phyloP scores from a whole-genome alignment of 2,888 invertebrate species.

The Hanleya hanleyi region DNA sequence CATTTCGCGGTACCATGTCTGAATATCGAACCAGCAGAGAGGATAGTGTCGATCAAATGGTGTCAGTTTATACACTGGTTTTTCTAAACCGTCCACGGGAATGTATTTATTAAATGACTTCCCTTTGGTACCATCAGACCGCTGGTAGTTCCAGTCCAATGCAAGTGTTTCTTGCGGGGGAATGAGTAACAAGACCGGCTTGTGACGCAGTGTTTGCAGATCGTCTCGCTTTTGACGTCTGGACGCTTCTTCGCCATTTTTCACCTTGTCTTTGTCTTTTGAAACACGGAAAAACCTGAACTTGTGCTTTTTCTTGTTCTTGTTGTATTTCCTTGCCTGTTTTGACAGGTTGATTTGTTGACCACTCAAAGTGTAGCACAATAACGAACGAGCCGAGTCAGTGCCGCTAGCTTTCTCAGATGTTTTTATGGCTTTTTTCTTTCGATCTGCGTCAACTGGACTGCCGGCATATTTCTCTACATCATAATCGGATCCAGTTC shows the following conservation, averaged over 20 bases:
- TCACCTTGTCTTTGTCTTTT: not conserved
- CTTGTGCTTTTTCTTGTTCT: not conserved
- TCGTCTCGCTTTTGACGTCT: not conserved
- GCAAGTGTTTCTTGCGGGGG: not conserved
- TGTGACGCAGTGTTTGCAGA: not conserved
- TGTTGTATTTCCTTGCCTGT: not conserved
- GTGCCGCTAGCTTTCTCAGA: too few relatives aligned
- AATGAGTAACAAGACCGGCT: not conserved
- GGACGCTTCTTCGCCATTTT: not conserved
- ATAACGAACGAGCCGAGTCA: not conserved
- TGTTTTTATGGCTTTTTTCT: too few relatives aligned
- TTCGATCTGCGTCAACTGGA: too few relatives aligned
- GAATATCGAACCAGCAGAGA: not conserved
- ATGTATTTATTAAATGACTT: not conserved
- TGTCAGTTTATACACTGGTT: not conserved
- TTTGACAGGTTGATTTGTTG: not conserved
- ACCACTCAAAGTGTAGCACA: not conserved
- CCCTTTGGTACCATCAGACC: too few relatives aligned
- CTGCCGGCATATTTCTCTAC: too few relatives aligned
- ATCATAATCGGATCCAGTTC: too few relatives aligned
- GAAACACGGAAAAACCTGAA: not conserved
- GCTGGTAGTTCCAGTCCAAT: not conserved
- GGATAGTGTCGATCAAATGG: not conserved
- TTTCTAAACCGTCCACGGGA: not conserved
- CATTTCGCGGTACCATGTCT: constrained; percentile 2